These are phyloP conservation scores for Papilio helenus DNA, from an alignment of 1,140 invertebrate species.

Conservation along the genomic window DNA sequence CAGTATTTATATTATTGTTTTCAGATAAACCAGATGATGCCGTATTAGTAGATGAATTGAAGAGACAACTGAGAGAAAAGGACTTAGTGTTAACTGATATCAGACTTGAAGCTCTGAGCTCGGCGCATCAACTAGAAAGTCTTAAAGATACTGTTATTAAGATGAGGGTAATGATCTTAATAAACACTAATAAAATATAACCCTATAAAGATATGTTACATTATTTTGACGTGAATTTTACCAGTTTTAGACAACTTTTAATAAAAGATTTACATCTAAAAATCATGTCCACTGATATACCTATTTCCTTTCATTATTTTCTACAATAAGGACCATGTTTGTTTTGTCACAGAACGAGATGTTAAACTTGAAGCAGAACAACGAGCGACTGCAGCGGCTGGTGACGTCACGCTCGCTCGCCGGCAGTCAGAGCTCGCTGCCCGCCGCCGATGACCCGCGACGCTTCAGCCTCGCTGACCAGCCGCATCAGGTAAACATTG, in stretches of 20 bases:
- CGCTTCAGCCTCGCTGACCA: conserved; percentile 80
- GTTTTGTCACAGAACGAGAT: conserved; percentile 92
- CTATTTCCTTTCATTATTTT: background rate
- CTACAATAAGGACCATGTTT: background rate
- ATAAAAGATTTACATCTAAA: too few species aligned
- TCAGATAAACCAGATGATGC: conserved; percentile 76
- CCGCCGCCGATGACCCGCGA: conserved; percentile 74
- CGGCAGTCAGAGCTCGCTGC: conserved; percentile 90
- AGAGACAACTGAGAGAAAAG: conserved; percentile 96
- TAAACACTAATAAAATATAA: background rate
- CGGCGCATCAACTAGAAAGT: conserved; percentile 97
- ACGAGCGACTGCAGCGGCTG: conserved; percentile 95
- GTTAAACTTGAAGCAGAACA: conserved; percentile 97
- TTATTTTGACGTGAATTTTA: background rate
- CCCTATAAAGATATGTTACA: background rate
- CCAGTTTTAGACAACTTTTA: too few species aligned
- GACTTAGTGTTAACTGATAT: conserved; percentile 98
- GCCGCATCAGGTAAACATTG: conserved; percentile 72
- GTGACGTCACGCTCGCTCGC: conserved; percentile 92
- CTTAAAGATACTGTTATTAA: conserved; percentile 97
- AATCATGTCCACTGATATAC: background rate
- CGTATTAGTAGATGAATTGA: conserved; percentile 91
- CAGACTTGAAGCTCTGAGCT: conserved; percentile 96
- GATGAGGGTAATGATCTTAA: conserved; percentile 90
- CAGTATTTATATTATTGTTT: conserved; percentile 38